phyloP scores from a whole-genome alignment of 2,888 invertebrate genomes.

The Drosophila antonietae region DNA sequence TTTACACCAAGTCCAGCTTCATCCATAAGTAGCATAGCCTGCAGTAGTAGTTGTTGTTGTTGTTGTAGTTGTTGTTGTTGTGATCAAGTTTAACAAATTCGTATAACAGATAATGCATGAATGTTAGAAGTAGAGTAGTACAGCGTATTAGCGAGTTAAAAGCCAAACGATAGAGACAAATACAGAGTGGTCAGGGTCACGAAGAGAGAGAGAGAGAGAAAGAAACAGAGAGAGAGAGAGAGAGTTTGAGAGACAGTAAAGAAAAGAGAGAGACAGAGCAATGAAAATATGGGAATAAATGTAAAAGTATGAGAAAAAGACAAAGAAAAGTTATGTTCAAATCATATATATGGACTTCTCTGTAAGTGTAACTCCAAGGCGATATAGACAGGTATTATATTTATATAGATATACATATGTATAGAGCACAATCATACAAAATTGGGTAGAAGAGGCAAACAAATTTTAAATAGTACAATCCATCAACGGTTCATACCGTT shows the following conservation, averaged over 20 bases:
- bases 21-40: conserved; percentile 97
- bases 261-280: conserved; percentile 23
- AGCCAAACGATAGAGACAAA: conserved; percentile 41
- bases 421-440: conserved; percentile 49
- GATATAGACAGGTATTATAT: conserved; percentile 19
- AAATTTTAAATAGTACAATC: conserved; percentile 10
- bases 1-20: conserved; percentile 95
- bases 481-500: conserved; percentile 29
- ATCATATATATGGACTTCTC: conserved; percentile 24
- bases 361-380: conserved; percentile 27
- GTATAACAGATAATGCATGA: conserved; percentile 73
- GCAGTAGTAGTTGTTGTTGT: conserved; percentile 75
- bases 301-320: conserved; percentile 17
- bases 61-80: conserved; percentile 43
- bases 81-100: conserved; percentile 69
- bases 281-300: conserved; percentile 30
- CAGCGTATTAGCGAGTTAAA: conserved; percentile 46
- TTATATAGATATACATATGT: conserved; percentile 9
- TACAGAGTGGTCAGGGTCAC: conserved; percentile 28
- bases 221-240: conserved; percentile 32
- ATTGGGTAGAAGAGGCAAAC: conserved; percentile 9
- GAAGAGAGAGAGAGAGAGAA: conserved; percentile 32
- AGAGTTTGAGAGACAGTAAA: conserved; percentile 18
- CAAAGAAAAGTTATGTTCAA: conserved; percentile 19
- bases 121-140: conserved; percentile 55